These are phyloP conservation scores for Mobula birostris DNA, from an alignment of 2,113 vertebrate species.

Conservation along the genomic window DNA sequence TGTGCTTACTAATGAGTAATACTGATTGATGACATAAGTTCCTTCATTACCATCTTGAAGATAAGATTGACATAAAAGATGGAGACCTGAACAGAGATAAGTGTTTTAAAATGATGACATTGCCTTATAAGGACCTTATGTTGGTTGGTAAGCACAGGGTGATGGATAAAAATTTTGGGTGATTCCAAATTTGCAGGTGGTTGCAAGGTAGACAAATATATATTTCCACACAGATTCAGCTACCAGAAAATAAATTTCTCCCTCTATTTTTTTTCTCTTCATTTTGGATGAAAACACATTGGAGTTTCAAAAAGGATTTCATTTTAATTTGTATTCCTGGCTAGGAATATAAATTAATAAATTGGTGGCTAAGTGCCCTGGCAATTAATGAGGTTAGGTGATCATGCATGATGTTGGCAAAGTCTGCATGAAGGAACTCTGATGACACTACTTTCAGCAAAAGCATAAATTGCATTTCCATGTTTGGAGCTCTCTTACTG, in stretches of 20 bases:
- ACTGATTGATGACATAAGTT: not conserved
- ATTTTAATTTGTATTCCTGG: not conserved
- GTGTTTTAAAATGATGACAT: too few relatives aligned
- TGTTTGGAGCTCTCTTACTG: not conserved
- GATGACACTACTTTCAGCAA: not conserved
- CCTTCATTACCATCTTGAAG: not conserved
- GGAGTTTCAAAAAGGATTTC: not conserved
- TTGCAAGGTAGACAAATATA: not conserved
- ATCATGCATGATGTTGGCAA: not conserved
- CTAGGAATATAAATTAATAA: not conserved
- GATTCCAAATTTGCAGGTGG: not conserved
- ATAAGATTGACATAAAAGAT: too few relatives aligned
- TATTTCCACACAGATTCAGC: not conserved
- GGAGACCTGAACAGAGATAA: too few relatives aligned
- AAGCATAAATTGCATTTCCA: not conserved
- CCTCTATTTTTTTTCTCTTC: not conserved
- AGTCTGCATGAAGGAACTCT: not conserved
- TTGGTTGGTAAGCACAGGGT: too few relatives aligned
- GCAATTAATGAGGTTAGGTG: not conserved
- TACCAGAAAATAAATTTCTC: not conserved
- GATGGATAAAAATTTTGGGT: too few relatives aligned
- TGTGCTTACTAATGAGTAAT: not conserved
- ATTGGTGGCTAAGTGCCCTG: not conserved
- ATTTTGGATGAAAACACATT: not conserved
- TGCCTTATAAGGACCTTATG: too few relatives aligned